phyloP scores from a whole-genome alignment of 2,888 invertebrate species.

The Drosophila austrosaltans region DNA sequence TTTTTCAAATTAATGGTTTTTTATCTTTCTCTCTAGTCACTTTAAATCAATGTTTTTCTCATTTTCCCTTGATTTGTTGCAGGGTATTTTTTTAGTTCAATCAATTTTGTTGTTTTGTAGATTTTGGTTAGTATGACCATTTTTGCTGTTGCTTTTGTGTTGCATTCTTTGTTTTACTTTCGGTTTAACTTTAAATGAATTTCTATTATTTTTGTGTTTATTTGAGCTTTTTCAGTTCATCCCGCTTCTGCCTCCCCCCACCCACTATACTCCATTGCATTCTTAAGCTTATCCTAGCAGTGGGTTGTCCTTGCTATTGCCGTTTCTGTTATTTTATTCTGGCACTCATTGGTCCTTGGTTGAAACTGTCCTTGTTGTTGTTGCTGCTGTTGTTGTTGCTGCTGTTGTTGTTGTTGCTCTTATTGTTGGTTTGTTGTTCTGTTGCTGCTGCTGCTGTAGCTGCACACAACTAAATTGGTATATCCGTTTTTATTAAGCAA shows the following conservation, averaged over 20 bases:
- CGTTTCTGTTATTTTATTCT: conserved; percentile 17
- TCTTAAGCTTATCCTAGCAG: conserved; percentile 5
- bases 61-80: neutral
- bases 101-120: neutral
- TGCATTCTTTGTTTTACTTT: conserved; percentile 60
- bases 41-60: neutral
- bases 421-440: conserved; percentile 30
- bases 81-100: neutral
- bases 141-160: conserved; percentile 14
- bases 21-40: too few species aligned
- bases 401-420: conserved; percentile 39
- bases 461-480: conserved; percentile 79
- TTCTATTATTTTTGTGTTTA: conserved; percentile 79
- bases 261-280: neutral
- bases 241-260: conserved; percentile 1
- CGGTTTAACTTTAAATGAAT: conserved; percentile 77
- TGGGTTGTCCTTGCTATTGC: conserved; percentile 7
- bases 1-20: too few species aligned
- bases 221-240: conserved; percentile 64
- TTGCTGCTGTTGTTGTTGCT: conserved; percentile 36
- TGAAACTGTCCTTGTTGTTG: conserved; percentile 10
- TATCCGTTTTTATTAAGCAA: conserved; percentile 79
- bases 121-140: conserved; percentile 11
- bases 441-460: conserved; percentile 37
- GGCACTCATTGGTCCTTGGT: conserved; percentile 33